phyloP scores from a whole-genome alignment of 2,888 invertebrate species.

The Nomada hirtipes region DNA sequence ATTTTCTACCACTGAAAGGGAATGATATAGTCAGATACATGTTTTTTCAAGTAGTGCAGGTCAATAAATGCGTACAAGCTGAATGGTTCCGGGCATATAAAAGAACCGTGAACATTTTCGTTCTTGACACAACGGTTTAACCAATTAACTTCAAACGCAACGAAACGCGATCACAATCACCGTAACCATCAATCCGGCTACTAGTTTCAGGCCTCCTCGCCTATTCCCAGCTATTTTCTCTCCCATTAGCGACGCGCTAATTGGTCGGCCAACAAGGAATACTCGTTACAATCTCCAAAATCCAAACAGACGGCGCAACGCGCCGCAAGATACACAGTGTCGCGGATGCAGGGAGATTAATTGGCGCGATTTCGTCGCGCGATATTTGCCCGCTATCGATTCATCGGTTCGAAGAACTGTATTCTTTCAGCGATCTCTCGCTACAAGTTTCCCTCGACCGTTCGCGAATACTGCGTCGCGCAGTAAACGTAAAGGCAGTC shows the following conservation, averaged over 20 bases:
- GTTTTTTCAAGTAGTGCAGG: too few species aligned
- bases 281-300: slow-evolving; percentile 55
- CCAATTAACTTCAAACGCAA: slow-evolving; percentile 58
- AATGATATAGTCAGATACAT: too few species aligned
- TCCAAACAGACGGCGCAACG: slow-evolving; percentile 41
- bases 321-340: slow-evolving; percentile 36
- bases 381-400: neutral
- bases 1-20: too few species aligned
- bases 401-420: neutral
- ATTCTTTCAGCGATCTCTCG: neutral
- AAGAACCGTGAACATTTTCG: slow-evolving; percentile 8
- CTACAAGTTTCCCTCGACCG: too few species aligned
- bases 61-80: too few species aligned
- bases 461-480: too few species aligned
- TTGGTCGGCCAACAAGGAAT: slow-evolving; percentile 56
- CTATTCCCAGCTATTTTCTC: slow-evolving; percentile 52
- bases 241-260: slow-evolving; percentile 54
- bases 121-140: slow-evolving; percentile 34
- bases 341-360: slow-evolving; percentile 12
- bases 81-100: too few species aligned
- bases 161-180: slow-evolving; percentile 55
- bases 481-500: too few species aligned
- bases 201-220: slow-evolving; percentile 45
- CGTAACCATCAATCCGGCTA: neutral
- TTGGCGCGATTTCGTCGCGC: neutral